Evolutionary conservation across 2,797 vertebrate species (phyloP), one percentile per base, ranked within the genome.

Genomic region (Paguma larvata): DNA sequence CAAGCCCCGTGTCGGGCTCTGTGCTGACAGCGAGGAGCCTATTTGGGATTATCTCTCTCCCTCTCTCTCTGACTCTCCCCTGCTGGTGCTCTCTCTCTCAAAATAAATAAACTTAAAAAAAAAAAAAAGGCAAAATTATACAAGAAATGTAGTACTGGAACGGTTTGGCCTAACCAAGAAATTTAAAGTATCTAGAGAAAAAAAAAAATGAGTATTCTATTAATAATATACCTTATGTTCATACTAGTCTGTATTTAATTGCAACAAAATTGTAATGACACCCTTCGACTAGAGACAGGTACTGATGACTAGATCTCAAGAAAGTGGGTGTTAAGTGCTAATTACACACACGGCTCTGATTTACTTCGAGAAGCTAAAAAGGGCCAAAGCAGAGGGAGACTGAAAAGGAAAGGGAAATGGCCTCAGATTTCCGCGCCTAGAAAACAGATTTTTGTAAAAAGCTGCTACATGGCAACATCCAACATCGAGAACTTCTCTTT

Each of bases 361-460:
- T 73, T 83, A 48, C 70, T 32, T 32, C 1, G 1, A 92, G 77
- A 48, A 95, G 79, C 51, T 78, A 30, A 70, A 89, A 90, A 67
- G 63, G 70, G 16, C 14, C 95, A 95, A 41, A 85, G 38, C 83
- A 32, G 63, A 63, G 27, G 2, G 5, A 19, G 13, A 53, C 13
- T 62, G 23, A 46, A 15, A 92, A n/a, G 7, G 18, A 62, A 68
- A 67, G 10, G 34, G 27, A 38, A 80, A 63, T 2, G 32, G 56
- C 11, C 53, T 91, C 46, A 38, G 59, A 21, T 32, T 78, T 94
- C 92, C 38, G 88, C 93, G 91, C 30, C 85, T 87, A 88, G 53
- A 77, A 94, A 90, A 80, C 63, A 78, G 32, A 59, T 62, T 83
- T 95, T 85, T 75, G 84, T 80, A 67, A 88, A 89, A 79, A 59